A percentile compares a stretch with the other conserved stretches of the same genome.
phyloP scores from a whole-genome alignment of 2,113 vertebrate species.

The Mellivora capensis region DNA sequence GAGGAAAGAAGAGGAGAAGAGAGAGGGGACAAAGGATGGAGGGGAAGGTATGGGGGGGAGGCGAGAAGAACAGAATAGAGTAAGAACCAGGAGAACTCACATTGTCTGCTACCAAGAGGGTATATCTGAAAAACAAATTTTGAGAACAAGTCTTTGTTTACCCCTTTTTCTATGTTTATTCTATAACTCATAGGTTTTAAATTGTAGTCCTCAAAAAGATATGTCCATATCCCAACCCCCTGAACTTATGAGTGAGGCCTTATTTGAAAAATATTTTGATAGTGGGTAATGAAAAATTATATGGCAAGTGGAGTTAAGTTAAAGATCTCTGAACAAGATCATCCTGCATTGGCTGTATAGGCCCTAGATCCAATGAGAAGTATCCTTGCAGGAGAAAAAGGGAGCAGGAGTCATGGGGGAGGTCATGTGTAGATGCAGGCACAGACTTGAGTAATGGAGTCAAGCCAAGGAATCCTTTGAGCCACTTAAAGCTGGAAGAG shows the following conservation, averaged over 20 bases:
- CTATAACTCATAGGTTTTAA: not conserved
- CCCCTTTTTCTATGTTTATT: not conserved
- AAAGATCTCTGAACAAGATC: not conserved
- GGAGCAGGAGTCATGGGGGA: not conserved
- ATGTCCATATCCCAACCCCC: not conserved
- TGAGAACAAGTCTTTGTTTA: not conserved
- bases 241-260: not conserved
- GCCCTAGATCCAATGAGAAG: not conserved
- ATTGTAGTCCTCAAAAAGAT: not conserved
- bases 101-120: not conserved
- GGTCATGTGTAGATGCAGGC: not conserved
- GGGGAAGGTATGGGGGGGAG: too few relatives aligned
- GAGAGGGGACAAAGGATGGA: rapidly evolving
- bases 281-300: not conserved
- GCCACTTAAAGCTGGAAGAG: not conserved
- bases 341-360: not conserved
- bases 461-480: not conserved
- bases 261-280: not conserved
- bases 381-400: not conserved
- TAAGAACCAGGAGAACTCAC: not conserved
- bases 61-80: not conserved
- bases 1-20: not conserved
- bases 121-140: not conserved
- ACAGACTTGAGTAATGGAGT: too few relatives aligned
- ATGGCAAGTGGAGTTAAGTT: not conserved